Evolutionary conservation across 2,888 invertebrate species (phyloP).

Genomic region (Synanthedon vespiformis): DNA sequence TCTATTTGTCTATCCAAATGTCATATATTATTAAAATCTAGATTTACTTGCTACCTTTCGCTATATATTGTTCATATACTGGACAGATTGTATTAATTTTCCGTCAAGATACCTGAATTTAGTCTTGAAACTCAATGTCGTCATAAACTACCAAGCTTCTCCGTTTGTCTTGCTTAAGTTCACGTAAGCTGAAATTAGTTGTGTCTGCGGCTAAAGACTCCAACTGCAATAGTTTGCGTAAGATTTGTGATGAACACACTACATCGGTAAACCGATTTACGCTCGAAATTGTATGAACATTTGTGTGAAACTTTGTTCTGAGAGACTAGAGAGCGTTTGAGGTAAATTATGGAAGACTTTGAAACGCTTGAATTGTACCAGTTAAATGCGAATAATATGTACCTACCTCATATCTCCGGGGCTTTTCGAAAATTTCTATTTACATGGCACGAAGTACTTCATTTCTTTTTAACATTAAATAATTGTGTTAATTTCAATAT

Average conservation of each 20-base stretch:
- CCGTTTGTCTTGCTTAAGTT: constrained; percentile 42
- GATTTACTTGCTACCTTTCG: too few relatives aligned
- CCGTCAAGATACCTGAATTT: constrained; percentile 29
- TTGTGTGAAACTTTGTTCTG: background rate
- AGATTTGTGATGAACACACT: constrained; percentile 2
- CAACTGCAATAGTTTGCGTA: constrained; percentile 1
- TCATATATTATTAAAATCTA: too few relatives aligned
- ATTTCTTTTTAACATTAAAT: too few relatives aligned
- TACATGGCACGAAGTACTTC: too few relatives aligned
- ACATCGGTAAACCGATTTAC: background rate
- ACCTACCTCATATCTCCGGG: too few relatives aligned
- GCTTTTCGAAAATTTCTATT: too few relatives aligned
- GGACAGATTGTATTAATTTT: constrained; percentile 6
- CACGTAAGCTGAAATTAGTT: constrained; percentile 34
- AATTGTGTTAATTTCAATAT: too few relatives aligned
- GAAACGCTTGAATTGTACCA: background rate
- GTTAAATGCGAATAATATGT: background rate
- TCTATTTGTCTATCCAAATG: too few relatives aligned
- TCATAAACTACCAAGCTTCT: constrained; percentile 38
- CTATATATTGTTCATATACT: background rate
- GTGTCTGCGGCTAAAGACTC: constrained; percentile 11
- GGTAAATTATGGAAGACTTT: background rate
- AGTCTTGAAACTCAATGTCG: constrained; percentile 35
- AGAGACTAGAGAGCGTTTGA: background rate
- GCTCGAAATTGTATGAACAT: background rate